Base-by-base conservation (phyloP, 1,140 invertebrate species). In the Eriosoma lanigerum region DNA sequence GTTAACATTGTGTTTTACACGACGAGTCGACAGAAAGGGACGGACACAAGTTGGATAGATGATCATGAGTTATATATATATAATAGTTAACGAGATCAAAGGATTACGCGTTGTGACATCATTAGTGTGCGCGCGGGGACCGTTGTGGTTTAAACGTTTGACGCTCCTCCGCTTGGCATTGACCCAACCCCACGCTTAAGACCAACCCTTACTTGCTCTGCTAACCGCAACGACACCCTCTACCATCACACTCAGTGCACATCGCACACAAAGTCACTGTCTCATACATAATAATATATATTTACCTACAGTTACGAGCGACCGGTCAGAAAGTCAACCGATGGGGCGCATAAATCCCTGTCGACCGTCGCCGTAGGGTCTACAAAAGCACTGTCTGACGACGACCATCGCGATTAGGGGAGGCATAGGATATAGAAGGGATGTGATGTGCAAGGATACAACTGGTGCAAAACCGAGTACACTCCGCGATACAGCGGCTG, bases 81-180 rank as follows among this genome's bases (percentile, higher is more conserved):
- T n/a, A n/a, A n/a, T n/a, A n/a, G 52, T 75, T 56, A 75, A 75
- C 48, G 72, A 54, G 72, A 75, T 75, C 72, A 75, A 75, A 54
- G 50, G 72, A 75, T 75, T 75, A 75, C 19, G 72, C 72, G 32
- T 29, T 10, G 64, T 15, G 52, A 75, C 64, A 68, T 68, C 52
- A 58, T 56, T 75, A 75, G 50, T 44, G 70, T 44, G 52, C 29
- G 50, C 4, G n/a, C 10, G 29, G 52, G 50, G 54, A n/a, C 19
- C 15, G 50, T 26, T 10, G 48, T 29, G 50, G 52, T 52, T 75
- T 75, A 58, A 75, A 75, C 32, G 72, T 75, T 75, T 75, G 70
- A 73, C 70, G 50, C 12, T 75, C 26, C 24, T 19, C 3, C 32
- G 32, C 32, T 12, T 10, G 12, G 12, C 12, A 3, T 12, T 19